Conservation (phyloP, 2,113 vertebrate genomes). For the Tylochromis polylepis region DNA sequence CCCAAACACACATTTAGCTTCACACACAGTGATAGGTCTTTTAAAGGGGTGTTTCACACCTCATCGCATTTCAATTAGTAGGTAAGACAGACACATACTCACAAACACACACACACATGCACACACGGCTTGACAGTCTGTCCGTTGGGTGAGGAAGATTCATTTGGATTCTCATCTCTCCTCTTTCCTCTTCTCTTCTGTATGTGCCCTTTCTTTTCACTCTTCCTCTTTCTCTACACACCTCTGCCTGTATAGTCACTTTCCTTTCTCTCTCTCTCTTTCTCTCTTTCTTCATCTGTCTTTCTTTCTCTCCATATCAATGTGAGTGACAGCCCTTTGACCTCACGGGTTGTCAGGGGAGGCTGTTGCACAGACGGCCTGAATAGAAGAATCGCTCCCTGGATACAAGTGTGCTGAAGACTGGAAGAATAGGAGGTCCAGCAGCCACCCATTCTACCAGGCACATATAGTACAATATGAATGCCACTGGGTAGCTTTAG, state of each 20-base stretch:
- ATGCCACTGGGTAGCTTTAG: background rate
- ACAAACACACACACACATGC: constrained; percentile 2
- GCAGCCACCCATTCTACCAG: background rate
- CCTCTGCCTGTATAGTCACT: constrained; percentile 40
- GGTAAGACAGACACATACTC: constrained; percentile 49
- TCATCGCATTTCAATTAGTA: constrained; percentile 74
- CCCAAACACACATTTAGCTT: constrained; percentile 44
- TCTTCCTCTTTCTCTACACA: constrained; percentile 37
- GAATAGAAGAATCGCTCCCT: constrained; percentile 33
- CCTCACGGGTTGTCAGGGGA: constrained; percentile 59
- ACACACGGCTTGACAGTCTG: constrained; percentile 53
- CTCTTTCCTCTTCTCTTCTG: constrained; percentile 45
- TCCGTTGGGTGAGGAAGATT: constrained; percentile 67
- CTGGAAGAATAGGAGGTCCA: background rate
- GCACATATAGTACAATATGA: background rate
- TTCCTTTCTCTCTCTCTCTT: constrained; percentile 1
- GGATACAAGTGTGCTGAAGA: constrained; percentile 9
- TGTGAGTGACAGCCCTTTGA: constrained; percentile 66
- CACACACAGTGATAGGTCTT: constrained; percentile 63
- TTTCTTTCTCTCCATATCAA: constrained; percentile 53
- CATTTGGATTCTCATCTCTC: constrained; percentile 71
- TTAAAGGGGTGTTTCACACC: constrained; percentile 71
- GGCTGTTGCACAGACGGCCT: constrained; percentile 38
- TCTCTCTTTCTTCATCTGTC: background rate
- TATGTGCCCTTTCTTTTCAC: constrained; percentile 56